Conservation (phyloP, 2,797 vertebrate genomes). For the Spinibarbus caldwelli region DNA sequence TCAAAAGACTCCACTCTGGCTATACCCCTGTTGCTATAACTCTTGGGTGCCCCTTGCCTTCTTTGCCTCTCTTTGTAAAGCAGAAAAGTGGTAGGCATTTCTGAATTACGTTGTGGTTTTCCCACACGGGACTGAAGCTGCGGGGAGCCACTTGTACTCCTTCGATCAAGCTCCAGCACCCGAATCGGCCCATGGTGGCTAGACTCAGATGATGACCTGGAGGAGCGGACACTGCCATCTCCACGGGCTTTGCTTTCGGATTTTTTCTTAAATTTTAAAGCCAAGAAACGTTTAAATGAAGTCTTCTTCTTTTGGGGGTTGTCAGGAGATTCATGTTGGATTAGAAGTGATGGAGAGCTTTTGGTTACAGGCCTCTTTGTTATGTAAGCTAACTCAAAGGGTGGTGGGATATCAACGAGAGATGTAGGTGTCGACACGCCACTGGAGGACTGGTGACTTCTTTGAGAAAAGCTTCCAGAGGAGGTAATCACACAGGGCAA, state of each 20-base stretch:
- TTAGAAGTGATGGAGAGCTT: conserved; percentile 93
- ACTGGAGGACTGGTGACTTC: conserved; percentile 86
- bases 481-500: conserved; percentile 90
- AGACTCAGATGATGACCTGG: conserved; percentile 93
- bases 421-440: conserved; percentile 91
- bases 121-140: conserved; percentile 82
- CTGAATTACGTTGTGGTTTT: conserved; percentile 80
- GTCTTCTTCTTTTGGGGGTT: conserved; percentile 93
- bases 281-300: conserved; percentile 94
- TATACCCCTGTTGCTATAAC: conserved; percentile 82
- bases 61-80: conserved; percentile 87
- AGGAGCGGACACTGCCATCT: conserved; percentile 89
- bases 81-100: conserved; percentile 83
- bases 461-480: conserved; percentile 94
- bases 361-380: conserved; percentile 97
- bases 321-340: conserved; percentile 87
- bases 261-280: conserved; percentile 93
- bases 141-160: conserved; percentile 88
- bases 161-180: conserved; percentile 87
- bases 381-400: conserved; percentile 95
- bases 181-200: conserved; percentile 90
- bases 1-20: conserved; percentile 96
- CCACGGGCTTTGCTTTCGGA: conserved; percentile 86
- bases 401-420: conserved; percentile 93
- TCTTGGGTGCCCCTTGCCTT: conserved; percentile 81